These are phyloP conservation scores for Poecile montanus DNA, from an alignment of 2,797 vertebrate species.

Conservation along the genomic window DNA sequence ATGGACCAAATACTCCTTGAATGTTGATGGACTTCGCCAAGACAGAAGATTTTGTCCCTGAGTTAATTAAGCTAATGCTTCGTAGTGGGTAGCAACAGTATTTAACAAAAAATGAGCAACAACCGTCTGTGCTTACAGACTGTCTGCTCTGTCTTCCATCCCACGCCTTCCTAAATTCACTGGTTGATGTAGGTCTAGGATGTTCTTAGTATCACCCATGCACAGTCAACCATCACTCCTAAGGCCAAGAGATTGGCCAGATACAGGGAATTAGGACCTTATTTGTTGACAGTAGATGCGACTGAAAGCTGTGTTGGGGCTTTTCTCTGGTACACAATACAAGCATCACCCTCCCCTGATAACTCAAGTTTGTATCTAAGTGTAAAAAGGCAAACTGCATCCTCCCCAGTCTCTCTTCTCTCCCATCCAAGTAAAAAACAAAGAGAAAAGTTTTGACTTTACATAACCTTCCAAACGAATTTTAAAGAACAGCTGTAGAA, in stretches of 20 bases:
- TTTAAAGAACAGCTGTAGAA: not conserved
- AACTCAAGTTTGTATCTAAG: not conserved
- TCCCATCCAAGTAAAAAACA: not conserved
- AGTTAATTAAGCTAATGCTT: slow-evolving; percentile 49
- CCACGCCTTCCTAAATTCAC: not conserved
- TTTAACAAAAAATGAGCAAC: slow-evolving; percentile 41
- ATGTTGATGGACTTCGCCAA: slow-evolving; percentile 21
- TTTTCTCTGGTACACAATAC: not conserved
- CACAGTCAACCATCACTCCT: not conserved
- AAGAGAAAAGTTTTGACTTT: not conserved
- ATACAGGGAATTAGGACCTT: not conserved
- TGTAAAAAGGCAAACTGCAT: not conserved
- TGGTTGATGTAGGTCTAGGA: not conserved
- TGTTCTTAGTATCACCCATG: not conserved
- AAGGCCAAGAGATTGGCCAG: not conserved
- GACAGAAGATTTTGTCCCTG: slow-evolving; percentile 18
- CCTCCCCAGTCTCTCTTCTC: not conserved
- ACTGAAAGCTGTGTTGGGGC: not conserved
- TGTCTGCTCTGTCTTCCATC: not conserved
- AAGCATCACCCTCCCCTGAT: not conserved
- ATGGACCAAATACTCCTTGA: not conserved
- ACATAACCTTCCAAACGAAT: not conserved
- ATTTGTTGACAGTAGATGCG: not conserved
- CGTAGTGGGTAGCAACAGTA: not conserved
- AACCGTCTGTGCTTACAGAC: slow-evolving; percentile 7